Base-by-base conservation (phyloP, 2,113 vertebrate species). In the Zapus hudsonius region DNA sequence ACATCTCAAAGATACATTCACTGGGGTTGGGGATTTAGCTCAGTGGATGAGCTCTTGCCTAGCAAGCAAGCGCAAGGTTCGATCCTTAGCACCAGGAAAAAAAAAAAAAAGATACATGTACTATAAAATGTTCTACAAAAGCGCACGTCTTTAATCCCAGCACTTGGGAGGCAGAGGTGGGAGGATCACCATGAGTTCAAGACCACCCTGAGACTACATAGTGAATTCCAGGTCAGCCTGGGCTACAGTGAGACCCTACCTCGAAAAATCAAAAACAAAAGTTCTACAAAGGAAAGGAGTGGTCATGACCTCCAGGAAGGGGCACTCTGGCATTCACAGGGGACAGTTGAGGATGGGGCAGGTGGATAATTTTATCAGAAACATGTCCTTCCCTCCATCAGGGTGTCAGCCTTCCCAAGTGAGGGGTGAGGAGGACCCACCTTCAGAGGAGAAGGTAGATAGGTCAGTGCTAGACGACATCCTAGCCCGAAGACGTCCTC, bases 391-490 rank as follows among this genome's bases (percentile, higher is more conserved):
- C 82, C 73, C 47, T 42, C 79, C n/a, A 36, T 55, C 40, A 57
- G 29, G 6, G 29, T 61, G 8, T 44, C 57, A 73, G 74, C 86
- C 85, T 81, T 88, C 69, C 80, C 31, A 59, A 33, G 25, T 63
- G 74, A 67, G 40, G 7, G 22, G 44, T 89, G 66, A 33, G 33
- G 2, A 72, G 9, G 79, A 96, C 96, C 52, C 55, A 97, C 96
- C 96, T 96, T 96, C 94, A 90, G 91, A 94, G 63, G 92, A 95
- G 63, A 93, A 72, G 80, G 87, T 83, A 69, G 89, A 95, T 15
- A 63, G 38, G 31, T 96, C 92, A 55, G 95, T 93, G 94, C 90
- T 96, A 27, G 95, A 92, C 0, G 78, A 76, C 76, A 90, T 89
- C 17, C 38, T 33, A 91, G 83, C 64, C 89, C 78, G 84, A 59